A percentile compares a stretch with the other conserved stretches of the same genome.
Conservation (phyloP, 2,797 vertebrate genomes). For the Rachycentron canadum region DNA sequence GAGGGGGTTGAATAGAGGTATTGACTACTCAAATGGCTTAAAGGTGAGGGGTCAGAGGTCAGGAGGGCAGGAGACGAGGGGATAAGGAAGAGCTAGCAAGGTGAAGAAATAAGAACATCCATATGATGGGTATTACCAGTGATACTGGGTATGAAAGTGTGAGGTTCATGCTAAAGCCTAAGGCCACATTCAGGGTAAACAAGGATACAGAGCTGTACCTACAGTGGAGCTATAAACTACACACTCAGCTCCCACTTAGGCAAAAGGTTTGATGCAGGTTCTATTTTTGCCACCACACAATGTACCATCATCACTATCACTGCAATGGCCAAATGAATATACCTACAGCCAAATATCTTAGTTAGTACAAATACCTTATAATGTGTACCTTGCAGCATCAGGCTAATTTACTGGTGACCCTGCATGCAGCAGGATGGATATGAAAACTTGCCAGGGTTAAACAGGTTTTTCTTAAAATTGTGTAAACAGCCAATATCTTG, state of each 20-base stretch:
- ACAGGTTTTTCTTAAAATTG: no score
- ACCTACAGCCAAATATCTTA: neutral
- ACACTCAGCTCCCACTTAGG: neutral
- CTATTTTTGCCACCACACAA: neutral
- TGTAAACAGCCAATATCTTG: no score
- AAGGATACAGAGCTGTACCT: neutral
- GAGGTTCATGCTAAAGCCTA: constrained; percentile 22
- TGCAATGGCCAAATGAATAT: neutral
- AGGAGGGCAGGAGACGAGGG: constrained; percentile 61
- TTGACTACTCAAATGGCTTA: constrained; percentile 82
- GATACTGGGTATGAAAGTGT: constrained; percentile 29
- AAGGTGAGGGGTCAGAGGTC: constrained; percentile 86
- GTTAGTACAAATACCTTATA: neutral
- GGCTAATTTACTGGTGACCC: neutral
- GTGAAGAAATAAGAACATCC: constrained; percentile 46
- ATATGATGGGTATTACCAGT: constrained; percentile 45
- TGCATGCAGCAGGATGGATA: no score
- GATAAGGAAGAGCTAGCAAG: constrained; percentile 55
- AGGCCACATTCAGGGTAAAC: constrained; percentile 7
- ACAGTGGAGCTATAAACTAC: neutral
- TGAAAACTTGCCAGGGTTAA: no score
- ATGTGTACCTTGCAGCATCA: neutral
- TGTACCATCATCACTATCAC: neutral
- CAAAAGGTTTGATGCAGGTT: neutral
- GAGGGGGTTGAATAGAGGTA: constrained; percentile 83